Base-by-base conservation (phyloP, 2,113 vertebrate genomes). In the Menura novaehollandiae region DNA sequence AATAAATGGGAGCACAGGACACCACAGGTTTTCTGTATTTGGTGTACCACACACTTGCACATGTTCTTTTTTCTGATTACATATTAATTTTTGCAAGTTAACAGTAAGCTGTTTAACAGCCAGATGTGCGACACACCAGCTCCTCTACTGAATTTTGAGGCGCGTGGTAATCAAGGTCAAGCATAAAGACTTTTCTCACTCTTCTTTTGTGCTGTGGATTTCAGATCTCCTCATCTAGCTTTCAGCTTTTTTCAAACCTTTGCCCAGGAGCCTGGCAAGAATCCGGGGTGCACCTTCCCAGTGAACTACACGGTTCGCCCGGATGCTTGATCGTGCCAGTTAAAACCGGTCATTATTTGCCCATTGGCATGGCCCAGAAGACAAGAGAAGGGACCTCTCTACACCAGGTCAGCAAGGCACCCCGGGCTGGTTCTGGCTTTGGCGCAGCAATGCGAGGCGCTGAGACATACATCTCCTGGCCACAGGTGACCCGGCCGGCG, bases 51-150 rank as follows among this genome's bases (percentile, higher is more conserved):
- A 19, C 4, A 13, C 9, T 47, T 7, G 11, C 18, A 33, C 0
- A 0, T 18, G 16, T 20, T 51, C 26, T 55, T 53, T 53, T 51
- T 30, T 33, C 43, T 67, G 79, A 74, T 93, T 74, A 96, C 37
- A 18, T 5, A 81, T 86, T 91, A 91, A 88, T 79, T 90, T 87
- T 77, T 74, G 3, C 22, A 91, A 86, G 88, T 84, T 93, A 90
- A 55, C 20, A 33, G 2, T 23, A 58, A 66, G 7, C 26, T 71
- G 23, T 55, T 90, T 16, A 94, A 79, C 53, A 75, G 74, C 12
- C 39, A 39, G 11, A 27, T 7, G 27, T 22, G 32, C 2, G 2
- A 74, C 22, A 52, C 2, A 15, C 19, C 7, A 30, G 37, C 27
- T 59, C 33, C 47, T 33, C 28, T 21, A 32, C 7, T 19, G 21